Base-by-base conservation (phyloP, 2,888 invertebrate species). In the Drosophila neutralis region DNA sequence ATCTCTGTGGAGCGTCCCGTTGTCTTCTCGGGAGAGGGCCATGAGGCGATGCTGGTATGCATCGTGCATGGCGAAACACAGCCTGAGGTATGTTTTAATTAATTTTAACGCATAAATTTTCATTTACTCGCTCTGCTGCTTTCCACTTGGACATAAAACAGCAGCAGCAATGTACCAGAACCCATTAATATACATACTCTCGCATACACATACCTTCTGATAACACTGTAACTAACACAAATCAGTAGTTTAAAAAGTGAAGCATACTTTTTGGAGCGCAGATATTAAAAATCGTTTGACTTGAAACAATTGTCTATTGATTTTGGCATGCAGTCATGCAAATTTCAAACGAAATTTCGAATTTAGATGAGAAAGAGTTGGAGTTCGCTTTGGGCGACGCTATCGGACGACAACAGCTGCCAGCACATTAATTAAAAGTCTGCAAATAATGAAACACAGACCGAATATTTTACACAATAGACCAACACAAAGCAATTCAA, bases 1-100 rank as follows among this genome's bases (percentile, higher is more conserved):
- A 93, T 93, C 85, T 91, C 92, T 83, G 93, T 95, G 73, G 95
- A 95, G 91, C 94, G 94, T 82, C 94, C 95, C 56, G 94, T 95
- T 91, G 95, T 95, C 64, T 95, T 95, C 91, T 95, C 95, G 7
- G 95, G 95, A 15, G 95, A 95, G 91, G 95, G 95, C 67, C 94
- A 94, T 84, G 95, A 95, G 91, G 95, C 95, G 31, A 95, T 95
- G 91, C 93, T 95, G 61, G 95, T 95, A 59, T 95, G 95, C 91
- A 95, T 95, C 78, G 95, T 95, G 40, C 95, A 95, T 89, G 95
- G 95, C 33, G 95, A 95, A 92, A 95, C 95, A 69, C 94, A 94
- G 89, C 95, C 95, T 68, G 95, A 95, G 94, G 95, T 95, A 94
- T 94, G 94, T 92, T 88, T 81, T 82, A 76, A 80, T 82, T 82